phyloP scores from a whole-genome alignment of 1,140 invertebrate species.

The Calephelis nemesis region DNA sequence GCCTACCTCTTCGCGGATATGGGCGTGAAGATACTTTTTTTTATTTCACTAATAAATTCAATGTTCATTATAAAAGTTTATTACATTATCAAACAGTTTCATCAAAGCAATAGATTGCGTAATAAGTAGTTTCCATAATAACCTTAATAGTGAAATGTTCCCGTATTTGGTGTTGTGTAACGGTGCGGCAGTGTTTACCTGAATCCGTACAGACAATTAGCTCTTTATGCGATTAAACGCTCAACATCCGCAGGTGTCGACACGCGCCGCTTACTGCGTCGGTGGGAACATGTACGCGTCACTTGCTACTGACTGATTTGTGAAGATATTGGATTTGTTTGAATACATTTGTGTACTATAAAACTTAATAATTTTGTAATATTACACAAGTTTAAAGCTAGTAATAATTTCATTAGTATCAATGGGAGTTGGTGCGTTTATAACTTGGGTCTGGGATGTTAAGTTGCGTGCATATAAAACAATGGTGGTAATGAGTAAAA shows the following conservation, averaged over 20 bases:
- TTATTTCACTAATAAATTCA: too few species aligned
- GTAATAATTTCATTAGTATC: too few species aligned
- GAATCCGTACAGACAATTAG: slow-evolving; percentile 73
- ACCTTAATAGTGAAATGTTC: slow-evolving; percentile 21
- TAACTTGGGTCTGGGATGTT: too few species aligned
- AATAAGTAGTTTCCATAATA: background rate
- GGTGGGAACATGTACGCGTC: slow-evolving; percentile 36
- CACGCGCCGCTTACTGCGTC: slow-evolving; percentile 31
- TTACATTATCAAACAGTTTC: too few species aligned
- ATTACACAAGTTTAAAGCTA: background rate
- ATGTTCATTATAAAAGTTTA: too few species aligned
- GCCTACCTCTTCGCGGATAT: too few species aligned
- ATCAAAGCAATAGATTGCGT: too few species aligned
- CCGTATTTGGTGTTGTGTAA: slow-evolving; percentile 36
- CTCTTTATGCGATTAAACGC: slow-evolving; percentile 67
- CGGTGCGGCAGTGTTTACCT: slow-evolving; percentile 61
- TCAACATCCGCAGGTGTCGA: slow-evolving; percentile 49
- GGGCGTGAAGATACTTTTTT: too few species aligned
- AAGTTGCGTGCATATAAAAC: too few species aligned
- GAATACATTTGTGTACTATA: background rate
- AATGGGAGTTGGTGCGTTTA: too few species aligned
- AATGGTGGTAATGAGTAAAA: too few species aligned
- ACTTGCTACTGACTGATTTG: slow-evolving; percentile 34
- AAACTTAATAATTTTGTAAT: background rate
- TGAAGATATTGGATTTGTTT: slow-evolving; percentile 28